Evolutionary conservation across 2,888 invertebrate species (phyloP).

Genomic region (Oasisia sp.): DNA sequence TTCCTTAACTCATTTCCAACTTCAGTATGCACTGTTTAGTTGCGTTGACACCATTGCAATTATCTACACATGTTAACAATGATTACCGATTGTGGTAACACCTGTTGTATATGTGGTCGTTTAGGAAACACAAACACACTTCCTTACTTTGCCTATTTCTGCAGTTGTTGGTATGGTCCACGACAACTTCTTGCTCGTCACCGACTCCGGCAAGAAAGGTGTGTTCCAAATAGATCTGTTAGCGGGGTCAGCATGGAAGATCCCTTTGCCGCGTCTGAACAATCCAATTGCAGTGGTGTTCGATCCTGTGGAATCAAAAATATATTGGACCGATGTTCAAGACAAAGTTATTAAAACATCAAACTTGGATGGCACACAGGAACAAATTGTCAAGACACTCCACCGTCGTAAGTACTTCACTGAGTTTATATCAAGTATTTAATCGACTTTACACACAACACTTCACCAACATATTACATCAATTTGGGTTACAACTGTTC

Average conservation of each 20-base stretch:
- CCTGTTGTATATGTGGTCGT: neutral
- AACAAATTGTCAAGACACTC: neutral
- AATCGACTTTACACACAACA: neutral
- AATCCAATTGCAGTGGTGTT: neutral
- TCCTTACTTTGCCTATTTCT: neutral
- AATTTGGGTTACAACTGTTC: neutral
- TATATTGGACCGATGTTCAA: neutral
- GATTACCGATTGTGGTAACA: no score
- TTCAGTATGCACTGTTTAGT: no score
- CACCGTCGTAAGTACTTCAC: neutral
- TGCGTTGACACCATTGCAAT: no score
- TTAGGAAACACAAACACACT: neutral
- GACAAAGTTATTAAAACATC: neutral
- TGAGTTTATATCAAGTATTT: neutral
- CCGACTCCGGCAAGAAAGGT: neutral
- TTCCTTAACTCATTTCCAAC: no score
- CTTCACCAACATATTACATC: neutral
- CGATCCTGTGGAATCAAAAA: neutral
- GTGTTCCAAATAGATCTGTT: neutral
- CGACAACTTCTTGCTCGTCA: neutral
- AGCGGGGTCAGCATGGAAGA: neutral
- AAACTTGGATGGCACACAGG: neutral
- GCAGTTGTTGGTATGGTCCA: neutral
- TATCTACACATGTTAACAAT: no score
- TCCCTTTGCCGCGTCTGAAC: neutral